Evolutionary conservation across 2,888 invertebrate genomes (phyloP), one percentile per base, ranked within the genome.

Genomic region (Patella caerulea): DNA sequence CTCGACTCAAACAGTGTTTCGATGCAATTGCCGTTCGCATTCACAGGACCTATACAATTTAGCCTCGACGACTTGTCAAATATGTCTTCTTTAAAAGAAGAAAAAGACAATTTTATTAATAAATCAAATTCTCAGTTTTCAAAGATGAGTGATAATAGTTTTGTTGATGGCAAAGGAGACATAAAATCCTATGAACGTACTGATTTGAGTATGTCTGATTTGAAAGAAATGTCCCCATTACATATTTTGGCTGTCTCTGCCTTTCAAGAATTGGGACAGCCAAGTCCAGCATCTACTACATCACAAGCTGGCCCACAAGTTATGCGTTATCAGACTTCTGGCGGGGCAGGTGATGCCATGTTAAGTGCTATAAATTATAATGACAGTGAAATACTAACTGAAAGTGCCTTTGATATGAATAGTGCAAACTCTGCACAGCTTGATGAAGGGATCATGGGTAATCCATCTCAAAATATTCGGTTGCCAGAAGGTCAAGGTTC

Each of bases 301-400:
- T 83, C 84, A 14, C 79, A 84, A 56, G 83, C 85, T 45, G 75
- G 83, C 15, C 82, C 87, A 0, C 89, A 88, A 73, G 84, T 85
- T 71, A 79, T 90, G 73, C 86, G 88, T 54, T 90, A 85, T 74
- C 88, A 88, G 72, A 82, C 88, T 15, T 82, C 88, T 65, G 88
- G 86, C 3, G 86, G 83, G 45, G 84, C 88, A 17, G 88, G 90
- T 15, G 91, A 92, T 81, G 89, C 91, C 29, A 91, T 91, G 91
- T 86, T 92, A 56, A 91, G 91, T 89, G 91, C 91, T 75, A 88
- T 91, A 59, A 91, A 88, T 83, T 81, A 84, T 78, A 91, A 91
- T 78, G 92, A 91, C 73, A 87, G 86, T 77, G 91, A 91, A 71
- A 89, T 91, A 78, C 84, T 91, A 54, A 88, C 85, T 55, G 91